phyloP scores from a whole-genome alignment of 2,113 vertebrate genomes.

The Dissostichus mawsoni region DNA sequence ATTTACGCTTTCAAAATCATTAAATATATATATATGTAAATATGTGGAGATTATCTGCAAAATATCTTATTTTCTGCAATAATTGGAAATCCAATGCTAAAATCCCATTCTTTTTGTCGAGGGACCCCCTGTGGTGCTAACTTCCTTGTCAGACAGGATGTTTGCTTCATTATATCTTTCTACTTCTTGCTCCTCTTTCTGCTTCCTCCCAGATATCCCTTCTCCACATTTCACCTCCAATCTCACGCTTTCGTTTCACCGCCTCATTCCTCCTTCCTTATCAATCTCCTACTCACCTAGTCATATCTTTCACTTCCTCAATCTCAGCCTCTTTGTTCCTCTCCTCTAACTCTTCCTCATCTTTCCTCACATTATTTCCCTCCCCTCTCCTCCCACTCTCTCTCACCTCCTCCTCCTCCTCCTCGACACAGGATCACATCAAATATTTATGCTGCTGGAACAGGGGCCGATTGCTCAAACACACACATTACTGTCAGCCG shows the following conservation, averaged over 20 bases:
- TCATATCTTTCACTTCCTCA: neutral
- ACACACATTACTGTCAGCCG: slow-evolving; percentile 73
- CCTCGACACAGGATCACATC: slow-evolving; percentile 62
- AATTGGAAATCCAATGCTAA: too few relatives aligned
- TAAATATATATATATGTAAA: too few relatives aligned
- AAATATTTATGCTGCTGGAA: slow-evolving; percentile 71
- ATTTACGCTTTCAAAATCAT: too few relatives aligned
- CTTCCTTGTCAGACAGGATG: too few relatives aligned
- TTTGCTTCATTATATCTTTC: too few relatives aligned
- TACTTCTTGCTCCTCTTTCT: neutral
- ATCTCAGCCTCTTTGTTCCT: neutral
- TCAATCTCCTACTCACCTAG: neutral
- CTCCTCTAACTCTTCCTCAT: slow-evolving; percentile 1
- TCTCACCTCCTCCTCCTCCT: slow-evolving; percentile 28
- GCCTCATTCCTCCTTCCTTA: neutral
- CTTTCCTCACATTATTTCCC: neutral
- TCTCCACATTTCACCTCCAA: neutral
- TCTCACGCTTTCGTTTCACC: neutral
- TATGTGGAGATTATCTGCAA: too few relatives aligned
- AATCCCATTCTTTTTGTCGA: too few relatives aligned
- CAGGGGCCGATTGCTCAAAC: slow-evolving; percentile 66
- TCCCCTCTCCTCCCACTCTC: neutral
- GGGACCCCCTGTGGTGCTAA: too few relatives aligned
- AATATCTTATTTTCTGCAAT: too few relatives aligned
- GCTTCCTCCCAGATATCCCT: neutral